These are phyloP conservation scores for Drepana arcuata DNA, from an alignment of 1,140 invertebrate genomes.

Conservation along the genomic window DNA sequence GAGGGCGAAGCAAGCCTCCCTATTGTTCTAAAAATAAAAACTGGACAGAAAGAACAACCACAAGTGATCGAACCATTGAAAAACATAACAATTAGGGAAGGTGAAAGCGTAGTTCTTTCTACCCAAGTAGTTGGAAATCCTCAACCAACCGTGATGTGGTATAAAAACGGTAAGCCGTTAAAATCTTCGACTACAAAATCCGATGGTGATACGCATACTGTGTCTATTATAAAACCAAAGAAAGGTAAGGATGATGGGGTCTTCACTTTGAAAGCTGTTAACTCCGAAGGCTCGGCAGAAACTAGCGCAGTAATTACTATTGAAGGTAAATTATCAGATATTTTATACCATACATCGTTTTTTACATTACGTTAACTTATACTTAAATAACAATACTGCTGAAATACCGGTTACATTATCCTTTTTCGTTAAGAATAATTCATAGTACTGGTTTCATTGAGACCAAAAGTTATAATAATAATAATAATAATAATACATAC, in stretches of 20 bases:
- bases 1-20: slow-evolving; percentile 90
- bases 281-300: slow-evolving; percentile 82
- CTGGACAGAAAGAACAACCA: slow-evolving; percentile 82
- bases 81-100: slow-evolving; percentile 82
- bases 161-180: slow-evolving; percentile 81
- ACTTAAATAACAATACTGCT: too few relatives aligned
- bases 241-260: slow-evolving; percentile 79
- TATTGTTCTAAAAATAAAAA: slow-evolving; percentile 86
- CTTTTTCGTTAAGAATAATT: too few relatives aligned
- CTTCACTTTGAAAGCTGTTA: slow-evolving; percentile 86
- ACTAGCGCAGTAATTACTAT: slow-evolving; percentile 84
- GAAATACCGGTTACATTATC: too few relatives aligned
- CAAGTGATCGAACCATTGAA: slow-evolving; percentile 86
- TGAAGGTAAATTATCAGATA: slow-evolving; percentile 76
- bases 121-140: slow-evolving; percentile 88
- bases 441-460: too few relatives aligned
- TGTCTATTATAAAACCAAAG: slow-evolving; percentile 79
- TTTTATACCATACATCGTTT: slow-evolving; percentile 3
- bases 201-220: slow-evolving; percentile 78
- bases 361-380: too few relatives aligned
- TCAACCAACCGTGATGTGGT: slow-evolving; percentile 84
- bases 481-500: too few relatives aligned
- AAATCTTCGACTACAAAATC: slow-evolving; percentile 73
- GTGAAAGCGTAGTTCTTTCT: slow-evolving; percentile 81
- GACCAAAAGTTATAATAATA: too few relatives aligned